phyloP scores from a whole-genome alignment of 2,888 invertebrate species.

The Didymodactylos carnosus region DNA sequence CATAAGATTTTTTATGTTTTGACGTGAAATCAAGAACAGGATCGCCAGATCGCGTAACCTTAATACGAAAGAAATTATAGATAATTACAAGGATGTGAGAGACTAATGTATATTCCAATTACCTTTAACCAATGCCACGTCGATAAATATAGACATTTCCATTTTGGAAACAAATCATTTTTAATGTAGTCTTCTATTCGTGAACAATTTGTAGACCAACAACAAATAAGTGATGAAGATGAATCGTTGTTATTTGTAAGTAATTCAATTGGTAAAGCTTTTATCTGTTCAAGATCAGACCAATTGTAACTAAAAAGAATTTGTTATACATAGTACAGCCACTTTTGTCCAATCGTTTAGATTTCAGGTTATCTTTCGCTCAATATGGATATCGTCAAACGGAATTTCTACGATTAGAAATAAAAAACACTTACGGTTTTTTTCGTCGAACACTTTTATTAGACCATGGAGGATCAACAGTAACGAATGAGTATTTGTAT shows the following conservation, averaged over 20 bases:
- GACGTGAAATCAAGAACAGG: slow-evolving; percentile 49
- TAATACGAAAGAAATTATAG: slow-evolving; percentile 17
- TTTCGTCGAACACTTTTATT: slow-evolving; percentile 70
- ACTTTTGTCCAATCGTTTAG: neutral
- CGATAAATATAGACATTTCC: slow-evolving; percentile 52
- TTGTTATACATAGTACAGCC: slow-evolving; percentile 2
- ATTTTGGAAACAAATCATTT: slow-evolving; percentile 49
- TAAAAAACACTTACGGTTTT: slow-evolving; percentile 25
- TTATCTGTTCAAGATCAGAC: slow-evolving; percentile 55
- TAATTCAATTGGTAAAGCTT: slow-evolving; percentile 42
- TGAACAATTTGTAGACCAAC: slow-evolving; percentile 71
- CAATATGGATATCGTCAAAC: neutral
- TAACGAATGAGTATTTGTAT: slow-evolving; percentile 50
- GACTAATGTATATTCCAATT: slow-evolving; percentile 17
- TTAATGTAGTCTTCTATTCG: slow-evolving; percentile 49
- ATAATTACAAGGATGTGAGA: neutral
- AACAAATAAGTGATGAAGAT: neutral
- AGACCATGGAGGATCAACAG: slow-evolving; percentile 87
- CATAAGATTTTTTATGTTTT: slow-evolving; percentile 63
- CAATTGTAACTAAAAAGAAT: slow-evolving; percentile 48
- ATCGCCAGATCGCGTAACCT: slow-evolving; percentile 49
- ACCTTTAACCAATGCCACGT: slow-evolving; percentile 77
- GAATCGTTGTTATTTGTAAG: slow-evolving; percentile 39
- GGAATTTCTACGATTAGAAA: neutral
- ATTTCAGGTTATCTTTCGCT: too few species aligned